Evolutionary conservation across 2,797 vertebrate species (phyloP).

Genomic region (Glyptemys insculpta): DNA sequence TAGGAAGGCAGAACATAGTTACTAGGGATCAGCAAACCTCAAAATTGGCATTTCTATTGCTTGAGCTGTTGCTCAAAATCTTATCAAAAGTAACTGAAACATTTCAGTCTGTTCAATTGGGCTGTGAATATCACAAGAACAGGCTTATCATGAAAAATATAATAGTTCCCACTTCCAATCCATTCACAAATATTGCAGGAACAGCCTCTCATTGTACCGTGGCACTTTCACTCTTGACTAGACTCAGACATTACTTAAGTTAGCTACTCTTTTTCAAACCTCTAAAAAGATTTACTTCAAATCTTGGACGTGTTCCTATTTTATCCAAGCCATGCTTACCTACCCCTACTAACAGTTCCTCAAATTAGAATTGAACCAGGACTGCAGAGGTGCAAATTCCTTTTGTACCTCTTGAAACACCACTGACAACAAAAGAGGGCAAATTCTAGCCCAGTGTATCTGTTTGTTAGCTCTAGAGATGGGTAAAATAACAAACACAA

Average conservation of each 20-base stretch:
- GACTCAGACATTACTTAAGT: background rate
- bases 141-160: background rate
- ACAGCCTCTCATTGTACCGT: background rate
- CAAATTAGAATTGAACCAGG: background rate
- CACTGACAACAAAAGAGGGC: background rate
- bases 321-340: background rate
- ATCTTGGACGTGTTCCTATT: background rate
- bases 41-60: background rate
- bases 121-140: background rate
- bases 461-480: background rate
- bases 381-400: background rate
- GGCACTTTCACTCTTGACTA: background rate
- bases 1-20: background rate
- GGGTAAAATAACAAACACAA: background rate
- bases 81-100: background rate
- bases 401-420: background rate
- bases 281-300: background rate
- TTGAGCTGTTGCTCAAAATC: background rate
- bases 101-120: background rate
- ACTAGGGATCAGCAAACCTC: background rate
- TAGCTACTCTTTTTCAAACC: background rate
- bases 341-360: background rate
- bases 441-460: background rate
- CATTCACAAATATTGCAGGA: background rate
- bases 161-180: background rate